Conservation (phyloP, 2,797 vertebrate species). For the Falco novaeseelandiae region DNA sequence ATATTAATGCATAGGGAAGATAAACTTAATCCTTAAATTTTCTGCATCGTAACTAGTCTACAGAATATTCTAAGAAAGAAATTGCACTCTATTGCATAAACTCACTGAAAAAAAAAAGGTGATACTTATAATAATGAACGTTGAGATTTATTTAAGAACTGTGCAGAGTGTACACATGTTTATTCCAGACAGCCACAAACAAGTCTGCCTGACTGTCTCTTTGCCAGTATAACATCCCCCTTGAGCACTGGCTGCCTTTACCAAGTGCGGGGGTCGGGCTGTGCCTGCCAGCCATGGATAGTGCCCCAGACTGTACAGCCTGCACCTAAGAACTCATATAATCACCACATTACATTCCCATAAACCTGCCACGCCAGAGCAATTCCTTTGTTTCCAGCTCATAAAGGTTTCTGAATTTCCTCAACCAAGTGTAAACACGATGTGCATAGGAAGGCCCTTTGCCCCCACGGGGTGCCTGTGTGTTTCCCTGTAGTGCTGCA, state of each 20-base stretch:
- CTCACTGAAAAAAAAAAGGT: background rate
- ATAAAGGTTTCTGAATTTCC: conserved; percentile 27
- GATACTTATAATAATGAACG: background rate
- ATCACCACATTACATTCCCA: conserved; percentile 37
- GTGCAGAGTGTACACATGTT: background rate
- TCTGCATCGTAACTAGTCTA: background rate
- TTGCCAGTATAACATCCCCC: background rate
- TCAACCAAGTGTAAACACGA: background rate
- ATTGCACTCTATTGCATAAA: background rate
- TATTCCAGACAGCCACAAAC: background rate
- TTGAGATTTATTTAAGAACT: background rate
- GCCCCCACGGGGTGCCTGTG: accelerated
- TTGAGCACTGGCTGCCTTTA: background rate
- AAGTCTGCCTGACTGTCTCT: background rate
- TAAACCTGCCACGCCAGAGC: background rate
- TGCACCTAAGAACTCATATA: background rate
- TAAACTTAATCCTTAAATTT: background rate
- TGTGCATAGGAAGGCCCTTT: background rate
- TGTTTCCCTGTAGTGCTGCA: background rate
- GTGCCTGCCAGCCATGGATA: background rate
- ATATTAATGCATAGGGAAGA: background rate
- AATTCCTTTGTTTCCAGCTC: conserved; percentile 51
- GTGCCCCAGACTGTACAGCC: background rate
- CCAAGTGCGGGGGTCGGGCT: background rate
- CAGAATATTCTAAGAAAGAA: background rate